phyloP scores from a whole-genome alignment of 2,888 invertebrate genomes.

The Drosophila rellima region DNA sequence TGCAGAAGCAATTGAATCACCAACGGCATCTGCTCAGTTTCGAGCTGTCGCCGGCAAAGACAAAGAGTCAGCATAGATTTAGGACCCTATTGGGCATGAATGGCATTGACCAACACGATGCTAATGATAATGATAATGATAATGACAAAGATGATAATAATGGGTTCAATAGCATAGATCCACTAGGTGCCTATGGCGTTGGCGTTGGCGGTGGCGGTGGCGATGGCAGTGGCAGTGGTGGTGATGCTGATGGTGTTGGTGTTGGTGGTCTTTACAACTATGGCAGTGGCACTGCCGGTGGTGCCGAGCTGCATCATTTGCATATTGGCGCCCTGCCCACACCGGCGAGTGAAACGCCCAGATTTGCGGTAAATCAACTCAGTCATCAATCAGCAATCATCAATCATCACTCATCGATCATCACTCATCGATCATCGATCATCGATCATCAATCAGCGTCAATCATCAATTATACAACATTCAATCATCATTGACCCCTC shows the following conservation, averaged over 20 bases:
- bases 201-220: conserved; percentile 37
- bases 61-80: conserved; percentile 85
- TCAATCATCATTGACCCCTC: background rate
- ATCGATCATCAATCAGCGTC: background rate
- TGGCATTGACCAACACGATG: conserved; percentile 83
- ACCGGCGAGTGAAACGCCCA: conserved; percentile 86
- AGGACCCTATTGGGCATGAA: conserved; percentile 85
- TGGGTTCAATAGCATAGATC: conserved; percentile 65
- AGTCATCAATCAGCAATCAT: conserved; percentile 59
- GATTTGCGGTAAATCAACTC: conserved; percentile 86
- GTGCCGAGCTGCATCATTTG: conserved; percentile 82
- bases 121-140: conserved; percentile 82
- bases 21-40: conserved; percentile 86
- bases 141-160: conserved; percentile 82
- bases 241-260: conserved; percentile 46
- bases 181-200: too few species aligned
- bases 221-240: conserved; percentile 26
- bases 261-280: conserved; percentile 46
- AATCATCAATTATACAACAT: background rate
- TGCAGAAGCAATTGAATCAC: conserved; percentile 86
- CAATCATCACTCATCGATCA: conserved; percentile 12
- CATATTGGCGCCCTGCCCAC: conserved; percentile 86
- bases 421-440: background rate
- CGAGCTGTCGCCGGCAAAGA: conserved; percentile 85
- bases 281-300: conserved; percentile 47